Evolutionary conservation across 1,140 invertebrate species (phyloP).

Genomic region (Ridgeia piscesae): DNA sequence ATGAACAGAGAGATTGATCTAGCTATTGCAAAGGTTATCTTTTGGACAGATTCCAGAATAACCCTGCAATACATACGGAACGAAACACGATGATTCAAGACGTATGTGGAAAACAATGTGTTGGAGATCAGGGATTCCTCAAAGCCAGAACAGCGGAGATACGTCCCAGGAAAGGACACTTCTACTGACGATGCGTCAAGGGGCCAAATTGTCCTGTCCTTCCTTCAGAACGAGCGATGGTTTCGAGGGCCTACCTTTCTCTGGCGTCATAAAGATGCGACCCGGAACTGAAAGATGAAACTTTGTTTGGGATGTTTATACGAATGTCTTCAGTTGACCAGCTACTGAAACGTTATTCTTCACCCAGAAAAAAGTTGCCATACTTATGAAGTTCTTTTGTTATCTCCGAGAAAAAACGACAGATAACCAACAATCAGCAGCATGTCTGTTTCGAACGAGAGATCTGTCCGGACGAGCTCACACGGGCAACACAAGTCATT

Average conservation of each 20-base stretch:
- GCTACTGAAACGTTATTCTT: not conserved
- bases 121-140: not conserved
- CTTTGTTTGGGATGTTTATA: too few relatives aligned
- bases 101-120: not conserved
- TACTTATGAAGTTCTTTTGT: not conserved
- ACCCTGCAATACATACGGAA: conserved; percentile 28
- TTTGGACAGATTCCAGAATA: conserved; percentile 31
- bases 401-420: not conserved
- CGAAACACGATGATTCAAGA: not conserved
- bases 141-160: not conserved
- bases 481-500: not conserved
- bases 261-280: too few relatives aligned
- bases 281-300: too few relatives aligned
- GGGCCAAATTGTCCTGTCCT: too few relatives aligned
- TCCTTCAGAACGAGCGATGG: too few relatives aligned
- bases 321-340: not conserved
- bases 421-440: not conserved
- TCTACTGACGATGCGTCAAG: too few relatives aligned
- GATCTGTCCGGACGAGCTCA: not conserved
- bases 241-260: too few relatives aligned
- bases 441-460: not conserved
- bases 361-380: not conserved
- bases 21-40: not conserved
- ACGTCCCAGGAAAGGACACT: too few relatives aligned
- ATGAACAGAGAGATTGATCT: not conserved